Base-by-base conservation (phyloP, 1,140 invertebrate genomes). In the Patella vulgata region DNA sequence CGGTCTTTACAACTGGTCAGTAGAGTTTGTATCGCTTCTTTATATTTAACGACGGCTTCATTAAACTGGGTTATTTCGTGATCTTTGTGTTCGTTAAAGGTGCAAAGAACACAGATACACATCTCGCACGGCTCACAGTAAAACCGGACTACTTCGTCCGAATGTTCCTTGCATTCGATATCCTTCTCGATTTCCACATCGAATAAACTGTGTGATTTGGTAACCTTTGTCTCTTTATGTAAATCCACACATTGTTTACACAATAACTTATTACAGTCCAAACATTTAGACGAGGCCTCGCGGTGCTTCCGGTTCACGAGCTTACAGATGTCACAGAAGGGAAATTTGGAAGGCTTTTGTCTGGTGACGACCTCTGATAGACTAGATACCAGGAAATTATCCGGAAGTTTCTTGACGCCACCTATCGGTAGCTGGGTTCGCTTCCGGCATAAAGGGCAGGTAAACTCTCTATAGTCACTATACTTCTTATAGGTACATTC, bases 151-250 rank as follows among this genome's bases (percentile, higher is more conserved):
- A 79, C 78, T 61, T 85, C 84, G 17, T 83, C 82, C 44, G 75
- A 67, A 64, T 85, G 84, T 46, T 83, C 81, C 63, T 84, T 84
- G 68, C 84, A 85, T 60, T 83, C 82, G 39, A 85, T 84, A 67
- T 85, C 84, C 56, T 84, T 84, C 69, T 85, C 84, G 33, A 84
- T 84, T 59, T 85, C 82, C 1, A 83, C 75, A 59, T 85, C 84
- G 68, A 84, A 85, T 55, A 85, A 72, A 36, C 80, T 80, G 69
- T 85, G 84, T 46, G 74, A 71, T 55, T 80, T 80, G 2, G 83
- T 85, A 27, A 85, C 80, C 65, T 84, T 83, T 14, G 82, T 85
- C 31, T 82, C 76, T 30, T 70, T 71, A 68, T 85, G 84, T 62
- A 82, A 56, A 21, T 82, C 79, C 19, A 83, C 81, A 63, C 84